phyloP scores from a whole-genome alignment of 2,888 invertebrate species.

The Ophion ellenae region DNA sequence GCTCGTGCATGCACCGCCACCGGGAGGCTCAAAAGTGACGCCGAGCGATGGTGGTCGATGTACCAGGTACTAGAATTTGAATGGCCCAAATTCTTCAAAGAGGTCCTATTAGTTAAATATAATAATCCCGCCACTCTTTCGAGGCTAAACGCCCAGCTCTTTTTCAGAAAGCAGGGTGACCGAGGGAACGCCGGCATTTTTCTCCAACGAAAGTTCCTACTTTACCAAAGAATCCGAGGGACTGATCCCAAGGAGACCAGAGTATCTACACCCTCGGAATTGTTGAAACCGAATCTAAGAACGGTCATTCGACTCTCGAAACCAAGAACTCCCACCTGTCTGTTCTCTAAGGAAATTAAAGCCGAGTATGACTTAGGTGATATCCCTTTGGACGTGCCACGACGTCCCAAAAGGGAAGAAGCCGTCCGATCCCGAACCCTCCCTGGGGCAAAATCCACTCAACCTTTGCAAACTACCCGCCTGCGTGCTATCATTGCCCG shows the following conservation, averaged over 20 bases:
- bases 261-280: neutral
- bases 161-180: neutral
- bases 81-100: no score
- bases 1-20: neutral
- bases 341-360: neutral
- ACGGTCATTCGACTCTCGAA: neutral
- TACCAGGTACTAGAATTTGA: constrained; percentile 10
- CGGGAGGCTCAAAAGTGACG: neutral
- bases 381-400: neutral
- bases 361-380: constrained; percentile 13
- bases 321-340: neutral
- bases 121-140: no score
- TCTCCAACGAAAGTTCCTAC: neutral
- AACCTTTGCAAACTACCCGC: neutral
- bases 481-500: neutral
- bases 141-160: constrained; percentile 10
- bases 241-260: neutral
- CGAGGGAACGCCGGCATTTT: neutral
- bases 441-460: neutral
- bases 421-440: neutral
- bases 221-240: neutral
- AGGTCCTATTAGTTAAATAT: neutral
- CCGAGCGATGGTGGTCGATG: neutral
- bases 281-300: neutral
- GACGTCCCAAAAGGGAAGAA: neutral